Conservation (phyloP, 1,140 invertebrate genomes). For the Drosophila auraria region DNA sequence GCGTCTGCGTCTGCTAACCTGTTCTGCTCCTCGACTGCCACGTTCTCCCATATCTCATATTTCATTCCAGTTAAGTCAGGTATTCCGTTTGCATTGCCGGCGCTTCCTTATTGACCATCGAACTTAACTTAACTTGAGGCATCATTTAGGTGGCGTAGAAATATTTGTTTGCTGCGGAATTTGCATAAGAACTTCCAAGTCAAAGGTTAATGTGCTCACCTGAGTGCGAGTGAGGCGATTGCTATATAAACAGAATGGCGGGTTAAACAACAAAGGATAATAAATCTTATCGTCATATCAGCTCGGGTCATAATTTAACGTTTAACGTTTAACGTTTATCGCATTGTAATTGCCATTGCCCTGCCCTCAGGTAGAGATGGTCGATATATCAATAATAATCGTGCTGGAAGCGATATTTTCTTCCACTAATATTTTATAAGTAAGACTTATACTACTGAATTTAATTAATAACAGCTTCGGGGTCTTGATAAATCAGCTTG, state of each 20-base stretch:
- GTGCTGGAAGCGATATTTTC: neutral
- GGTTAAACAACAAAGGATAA: constrained; percentile 29
- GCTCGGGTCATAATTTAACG: constrained; percentile 8
- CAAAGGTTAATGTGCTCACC: constrained; percentile 21
- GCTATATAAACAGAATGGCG: constrained; percentile 2
- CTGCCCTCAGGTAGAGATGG: neutral
- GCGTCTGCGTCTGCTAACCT: constrained; percentile 16
- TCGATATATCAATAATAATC: constrained; percentile 1
- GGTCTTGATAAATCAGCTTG: neutral
- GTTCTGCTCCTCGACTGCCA: constrained; percentile 13
- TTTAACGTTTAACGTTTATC: constrained; percentile 42
- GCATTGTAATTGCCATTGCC: neutral
- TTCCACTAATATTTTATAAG: neutral
- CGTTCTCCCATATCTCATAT: constrained; percentile 27
- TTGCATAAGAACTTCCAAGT: constrained; percentile 7
- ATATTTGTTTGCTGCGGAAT: constrained; percentile 5
- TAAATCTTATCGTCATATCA: constrained; percentile 47
- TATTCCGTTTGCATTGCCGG: constrained; percentile 15
- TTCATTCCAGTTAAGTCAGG: constrained; percentile 27
- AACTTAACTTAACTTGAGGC: constrained; percentile 9
- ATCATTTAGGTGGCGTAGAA: constrained; percentile 9
- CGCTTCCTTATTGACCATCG: constrained; percentile 37
- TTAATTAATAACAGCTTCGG: neutral
- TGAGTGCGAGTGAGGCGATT: neutral
- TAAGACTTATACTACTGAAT: neutral